phyloP scores from a whole-genome alignment of 2,797 vertebrate genomes.

The Benthosema pterotum region DNA sequence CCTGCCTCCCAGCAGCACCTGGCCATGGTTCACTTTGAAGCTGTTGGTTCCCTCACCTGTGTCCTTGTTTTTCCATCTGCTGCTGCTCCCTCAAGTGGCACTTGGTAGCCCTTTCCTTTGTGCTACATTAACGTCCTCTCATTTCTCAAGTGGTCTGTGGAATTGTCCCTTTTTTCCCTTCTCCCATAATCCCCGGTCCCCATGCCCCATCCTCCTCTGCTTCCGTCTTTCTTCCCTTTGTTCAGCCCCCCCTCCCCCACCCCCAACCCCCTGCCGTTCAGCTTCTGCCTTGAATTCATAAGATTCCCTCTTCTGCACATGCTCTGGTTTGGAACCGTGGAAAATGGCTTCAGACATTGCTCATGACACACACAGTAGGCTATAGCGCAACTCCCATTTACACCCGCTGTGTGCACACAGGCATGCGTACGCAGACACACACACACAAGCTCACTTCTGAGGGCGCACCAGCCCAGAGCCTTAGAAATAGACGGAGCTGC shows the following conservation, averaged over 20 bases:
- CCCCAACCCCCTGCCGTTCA: slow-evolving; percentile 27
- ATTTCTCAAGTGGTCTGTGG: not conserved
- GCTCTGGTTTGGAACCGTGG: slow-evolving; percentile 66
- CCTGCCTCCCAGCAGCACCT: slow-evolving; percentile 22
- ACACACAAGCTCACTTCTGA: slow-evolving; percentile 30
- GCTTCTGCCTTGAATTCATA: slow-evolving; percentile 51
- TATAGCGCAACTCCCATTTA: no score
- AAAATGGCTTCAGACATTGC: slow-evolving; percentile 69
- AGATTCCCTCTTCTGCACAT: slow-evolving; percentile 67
- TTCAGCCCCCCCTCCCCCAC: slow-evolving; percentile 10
- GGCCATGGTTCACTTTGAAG: slow-evolving; percentile 34
- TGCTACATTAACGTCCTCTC: not conserved
- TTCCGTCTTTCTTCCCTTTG: slow-evolving; percentile 11
- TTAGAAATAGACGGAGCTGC: no score
- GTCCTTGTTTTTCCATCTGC: not conserved
- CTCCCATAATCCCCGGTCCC: slow-evolving; percentile 28
- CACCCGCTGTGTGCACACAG: no score
- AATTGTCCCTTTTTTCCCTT: slow-evolving; percentile 10
- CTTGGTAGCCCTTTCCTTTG: not conserved
- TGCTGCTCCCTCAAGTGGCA: slow-evolving; percentile 3
- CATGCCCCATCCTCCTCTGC: slow-evolving; percentile 12
- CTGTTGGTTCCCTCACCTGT: not conserved
- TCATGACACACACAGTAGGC: slow-evolving; percentile 35
- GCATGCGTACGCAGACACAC: not conserved
- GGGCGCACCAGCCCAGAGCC: no score